phyloP scores from a whole-genome alignment of 2,797 vertebrate species.

The Propithecus perrieri region DNA sequence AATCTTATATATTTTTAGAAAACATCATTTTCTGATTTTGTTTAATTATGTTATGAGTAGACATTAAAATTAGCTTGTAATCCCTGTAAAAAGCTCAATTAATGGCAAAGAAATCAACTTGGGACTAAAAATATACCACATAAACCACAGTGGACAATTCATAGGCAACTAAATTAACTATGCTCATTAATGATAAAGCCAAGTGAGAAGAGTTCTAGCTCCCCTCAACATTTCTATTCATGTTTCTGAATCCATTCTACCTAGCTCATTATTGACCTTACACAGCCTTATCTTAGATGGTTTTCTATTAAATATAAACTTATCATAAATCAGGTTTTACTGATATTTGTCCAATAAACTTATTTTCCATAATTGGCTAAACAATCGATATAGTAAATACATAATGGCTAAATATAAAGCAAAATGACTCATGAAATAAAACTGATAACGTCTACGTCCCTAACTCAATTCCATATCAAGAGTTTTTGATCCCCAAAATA shows the following conservation, averaged over 20 bases:
- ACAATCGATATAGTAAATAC: neutral
- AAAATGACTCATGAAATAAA: constrained; percentile 31
- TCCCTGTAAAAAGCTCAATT: neutral
- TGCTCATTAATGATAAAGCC: constrained; percentile 13
- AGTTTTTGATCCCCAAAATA: neutral
- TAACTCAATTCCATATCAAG: neutral
- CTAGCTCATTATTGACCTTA: neutral
- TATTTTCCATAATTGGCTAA: neutral
- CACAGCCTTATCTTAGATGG: neutral
- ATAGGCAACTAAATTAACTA: neutral
- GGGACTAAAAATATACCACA: constrained; percentile 40
- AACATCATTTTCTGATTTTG: constrained; percentile 15
- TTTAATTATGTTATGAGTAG: neutral
- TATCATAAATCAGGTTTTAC: constrained; percentile 11
- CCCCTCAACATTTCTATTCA: neutral
- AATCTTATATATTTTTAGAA: neutral
- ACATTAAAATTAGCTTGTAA: constrained; percentile 20
- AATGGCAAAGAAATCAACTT: constrained; percentile 15
- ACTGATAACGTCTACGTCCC: neutral
- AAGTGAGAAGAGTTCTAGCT: neutral
- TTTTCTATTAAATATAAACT: constrained; percentile 15
- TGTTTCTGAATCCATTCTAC: constrained; percentile 19
- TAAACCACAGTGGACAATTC: constrained; percentile 30
- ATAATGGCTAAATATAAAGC: constrained; percentile 29
- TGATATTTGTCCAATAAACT: neutral